Conservation (phyloP, 2,797 vertebrate species). For the Percopsis omiscomaycus region DNA sequence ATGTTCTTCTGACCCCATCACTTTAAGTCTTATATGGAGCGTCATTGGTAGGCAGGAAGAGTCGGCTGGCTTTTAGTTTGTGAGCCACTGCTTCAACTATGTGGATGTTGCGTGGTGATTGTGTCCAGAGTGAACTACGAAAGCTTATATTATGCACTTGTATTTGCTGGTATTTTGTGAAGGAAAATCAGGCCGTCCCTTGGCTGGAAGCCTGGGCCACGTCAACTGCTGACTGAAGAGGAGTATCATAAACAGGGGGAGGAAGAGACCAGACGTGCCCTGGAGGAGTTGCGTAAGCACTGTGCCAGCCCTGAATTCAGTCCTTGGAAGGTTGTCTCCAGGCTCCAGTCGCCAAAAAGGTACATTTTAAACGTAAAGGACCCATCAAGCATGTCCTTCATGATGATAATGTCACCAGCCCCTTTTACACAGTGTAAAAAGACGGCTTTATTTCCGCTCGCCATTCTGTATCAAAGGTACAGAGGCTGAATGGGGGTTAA, state of each 20-base stretch:
- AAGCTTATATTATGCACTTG: background rate
- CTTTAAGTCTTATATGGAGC: too few species aligned
- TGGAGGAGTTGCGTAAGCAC: constrained; percentile 84
- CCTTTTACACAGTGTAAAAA: too few species aligned
- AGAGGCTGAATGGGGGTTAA: too few species aligned
- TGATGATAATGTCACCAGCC: background rate
- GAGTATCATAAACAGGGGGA: constrained; percentile 88
- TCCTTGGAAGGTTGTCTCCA: constrained; percentile 87
- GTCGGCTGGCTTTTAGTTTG: too few species aligned
- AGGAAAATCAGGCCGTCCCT: constrained; percentile 76
- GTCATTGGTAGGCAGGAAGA: too few species aligned
- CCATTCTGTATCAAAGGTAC: too few species aligned
- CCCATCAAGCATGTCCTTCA: background rate
- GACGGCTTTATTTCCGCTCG: too few species aligned
- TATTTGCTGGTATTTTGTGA: constrained; percentile 19
- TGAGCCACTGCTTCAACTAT: too few species aligned
- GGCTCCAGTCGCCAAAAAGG: constrained; percentile 93
- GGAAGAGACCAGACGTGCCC: constrained; percentile 85
- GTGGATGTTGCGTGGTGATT: too few species aligned
- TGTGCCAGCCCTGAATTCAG: constrained; percentile 90
- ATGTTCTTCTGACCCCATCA: too few species aligned
- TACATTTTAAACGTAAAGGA: constrained; percentile 29
- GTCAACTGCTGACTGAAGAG: constrained; percentile 87
- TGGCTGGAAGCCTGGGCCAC: constrained; percentile 74
- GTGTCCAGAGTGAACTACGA: background rate